These are phyloP conservation scores for Enteromius argenteus DNA, from an alignment of 2,797 vertebrate species.

Conservation along the genomic window DNA sequence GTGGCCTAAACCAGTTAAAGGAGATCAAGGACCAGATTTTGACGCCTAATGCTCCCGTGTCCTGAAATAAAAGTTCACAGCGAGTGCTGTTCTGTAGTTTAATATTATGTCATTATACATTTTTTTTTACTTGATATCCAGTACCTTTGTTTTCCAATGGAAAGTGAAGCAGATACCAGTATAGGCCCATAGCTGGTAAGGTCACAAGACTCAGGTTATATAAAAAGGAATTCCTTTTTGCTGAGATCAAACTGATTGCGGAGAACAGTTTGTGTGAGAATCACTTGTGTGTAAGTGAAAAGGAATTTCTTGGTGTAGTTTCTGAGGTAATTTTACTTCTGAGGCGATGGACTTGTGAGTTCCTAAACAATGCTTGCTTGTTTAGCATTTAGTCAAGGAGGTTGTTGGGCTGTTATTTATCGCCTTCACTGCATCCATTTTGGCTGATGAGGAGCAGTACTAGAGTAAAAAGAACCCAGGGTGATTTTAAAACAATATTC, in stretches of 20 bases:
- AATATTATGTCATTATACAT: slow-evolving; percentile 28
- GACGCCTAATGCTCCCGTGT: slow-evolving; percentile 49
- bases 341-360: slow-evolving; percentile 22
- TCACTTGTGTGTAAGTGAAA: slow-evolving; percentile 53
- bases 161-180: not conserved
- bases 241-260: slow-evolving; percentile 44
- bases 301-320: slow-evolving; percentile 44
- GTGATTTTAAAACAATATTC: slow-evolving; percentile 52
- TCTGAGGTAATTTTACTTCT: slow-evolving; percentile 34
- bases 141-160: not conserved
- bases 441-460: not conserved
- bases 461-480: slow-evolving; percentile 41
- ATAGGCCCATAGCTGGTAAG: slow-evolving; percentile 13
- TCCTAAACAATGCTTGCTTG: slow-evolving; percentile 58
- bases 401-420: slow-evolving; percentile 21
- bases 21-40: slow-evolving; percentile 60
- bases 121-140: not conserved
- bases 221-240: slow-evolving; percentile 49
- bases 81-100: not conserved
- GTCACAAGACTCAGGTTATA: slow-evolving; percentile 61
- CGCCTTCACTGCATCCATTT: not conserved
- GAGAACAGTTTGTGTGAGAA: slow-evolving; percentile 32
- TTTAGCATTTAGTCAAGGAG: slow-evolving; percentile 45
- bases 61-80: slow-evolving; percentile 50
- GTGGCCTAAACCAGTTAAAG: slow-evolving; percentile 57